Percentiles rank a stretch among this genome's conserved stretches.
Conservation (phyloP, 30 jellyfish, hydroid and myxozoan species). For the Catostylus mosaicus region DNA sequence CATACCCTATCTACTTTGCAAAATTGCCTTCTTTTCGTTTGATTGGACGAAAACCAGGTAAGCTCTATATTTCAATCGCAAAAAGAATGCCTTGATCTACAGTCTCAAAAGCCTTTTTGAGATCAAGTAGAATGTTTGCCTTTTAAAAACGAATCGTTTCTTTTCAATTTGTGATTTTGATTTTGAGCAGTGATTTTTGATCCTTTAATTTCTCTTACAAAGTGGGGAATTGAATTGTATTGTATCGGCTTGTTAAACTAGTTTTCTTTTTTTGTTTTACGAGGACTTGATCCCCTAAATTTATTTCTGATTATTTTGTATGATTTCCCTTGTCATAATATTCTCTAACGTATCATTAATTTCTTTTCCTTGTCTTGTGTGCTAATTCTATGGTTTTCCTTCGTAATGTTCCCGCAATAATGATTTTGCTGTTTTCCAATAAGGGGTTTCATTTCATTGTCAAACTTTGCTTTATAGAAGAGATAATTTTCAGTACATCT, state of each 20-base stretch:
- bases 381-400: background rate
- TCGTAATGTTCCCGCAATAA: background rate
- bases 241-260: slow-evolving; percentile 20
- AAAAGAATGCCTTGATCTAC: too few relatives aligned
- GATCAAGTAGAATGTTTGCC: too few relatives aligned
- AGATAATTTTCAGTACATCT: slow-evolving; percentile 6
- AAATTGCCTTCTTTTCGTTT: too few relatives aligned
- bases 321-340: slow-evolving; percentile 18
- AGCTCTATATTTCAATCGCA: too few relatives aligned
- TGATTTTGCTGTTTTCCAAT: background rate
- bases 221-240: slow-evolving; percentile 8
- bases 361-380: background rate
- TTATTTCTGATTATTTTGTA: slow-evolving; percentile 20
- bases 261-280: slow-evolving; percentile 36
- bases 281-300: slow-evolving; percentile 33
- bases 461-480: slow-evolving; percentile 2
- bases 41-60: too few relatives aligned
- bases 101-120: too few relatives aligned
- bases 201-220: slow-evolving; percentile 2
- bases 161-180: background rate
- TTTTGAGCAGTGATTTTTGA: slow-evolving; percentile 32
- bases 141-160: slow-evolving; percentile 19
- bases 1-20: too few relatives aligned
- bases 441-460: background rate
- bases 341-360: background rate